These are phyloP conservation scores for Rhorus exstirpatorius DNA, from an alignment of 2,888 invertebrate species.

Conservation along the genomic window DNA sequence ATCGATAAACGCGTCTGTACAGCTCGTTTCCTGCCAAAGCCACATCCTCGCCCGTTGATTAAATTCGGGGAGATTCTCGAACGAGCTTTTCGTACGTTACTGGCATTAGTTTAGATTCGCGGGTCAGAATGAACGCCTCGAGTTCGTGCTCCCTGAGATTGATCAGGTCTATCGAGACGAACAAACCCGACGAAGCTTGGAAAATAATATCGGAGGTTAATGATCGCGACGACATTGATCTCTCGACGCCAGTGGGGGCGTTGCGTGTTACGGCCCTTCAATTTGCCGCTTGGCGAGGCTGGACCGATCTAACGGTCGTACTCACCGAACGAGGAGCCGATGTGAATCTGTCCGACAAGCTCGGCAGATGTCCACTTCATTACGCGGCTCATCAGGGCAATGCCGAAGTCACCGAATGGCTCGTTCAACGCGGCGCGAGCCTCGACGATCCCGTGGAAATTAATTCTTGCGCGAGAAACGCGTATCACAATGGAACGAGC, in stretches of 20 bases:
- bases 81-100: conserved; percentile 1
- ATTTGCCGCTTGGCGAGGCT: conserved; percentile 76
- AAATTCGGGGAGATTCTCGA: conserved; percentile 42
- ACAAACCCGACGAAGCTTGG: conserved; percentile 55
- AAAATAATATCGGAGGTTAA: conserved; percentile 62
- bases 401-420: conserved; percentile 74
- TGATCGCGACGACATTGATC: conserved; percentile 9
- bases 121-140: conserved; percentile 55
- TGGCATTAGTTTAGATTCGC: conserved; percentile 18
- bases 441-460: conserved; percentile 67
- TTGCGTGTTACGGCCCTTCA: conserved; percentile 73
- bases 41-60: conserved; percentile 59
- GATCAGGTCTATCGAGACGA: conserved; percentile 70
- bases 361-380: conserved; percentile 82
- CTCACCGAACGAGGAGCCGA: conserved; percentile 71
- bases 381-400: conserved; percentile 81
- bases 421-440: conserved; percentile 73
- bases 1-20: background rate
- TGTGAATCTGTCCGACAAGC: conserved; percentile 76
- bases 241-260: conserved; percentile 65
- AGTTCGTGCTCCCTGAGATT: conserved; percentile 51
- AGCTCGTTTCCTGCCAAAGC: conserved; percentile 49
- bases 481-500: conserved; percentile 16
- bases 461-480: conserved; percentile 66
- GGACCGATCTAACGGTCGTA: conserved; percentile 65